Evolutionary conservation across 2,113 vertebrate genomes (phyloP), one percentile per base, ranked within the genome.

Genomic region (Xyrauchen texanus): DNA sequence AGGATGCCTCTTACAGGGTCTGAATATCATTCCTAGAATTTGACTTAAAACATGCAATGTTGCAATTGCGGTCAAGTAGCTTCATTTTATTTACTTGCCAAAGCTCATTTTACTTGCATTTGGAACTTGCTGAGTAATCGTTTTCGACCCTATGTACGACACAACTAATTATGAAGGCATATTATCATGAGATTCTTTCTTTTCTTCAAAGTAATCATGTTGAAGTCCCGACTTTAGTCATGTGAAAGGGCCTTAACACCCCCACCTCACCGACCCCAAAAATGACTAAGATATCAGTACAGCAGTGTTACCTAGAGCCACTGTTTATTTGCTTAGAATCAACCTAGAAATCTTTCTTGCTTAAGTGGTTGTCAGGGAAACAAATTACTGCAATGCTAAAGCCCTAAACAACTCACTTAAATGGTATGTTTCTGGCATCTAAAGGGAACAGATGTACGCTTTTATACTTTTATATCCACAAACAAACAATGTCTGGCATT

Each of bases 351-450:
- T 63, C 46, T 0, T 62, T 46, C 15, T 62, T 62, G 4, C 15
- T 46, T 51, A 62, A 74, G 46, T 62, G 57, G 71, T 74, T 74
- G 72, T 74, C 72, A 74, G 58, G 71, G 58, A 63, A 74, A 74
- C 58, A 74, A 74, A 63, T 74, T 7, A 5, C 47, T 52, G 45
- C 45, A 10, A 13, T 63, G 16, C 72, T 63, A 21, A 51, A 61
- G 21, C 21, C 21, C 45, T 52, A 15, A 12, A 52, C 69, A 34
- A 34, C 21, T 34, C 21, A 34, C 10, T 34, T 34, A 34, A 34
- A 34, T 51, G 49, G 11, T 34, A 34, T 52, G 78, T 68, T 45
- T 76, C 65, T 2, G 6, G 8, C 46, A 63, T 74, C 58, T 62
- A 34, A 34, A 34, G 21, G 46, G 58, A 45, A 74, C 15, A 8